These are phyloP conservation scores for Ceratoteleas bidentatus DNA, from an alignment of 1,140 invertebrate species.

Conservation along the genomic window DNA sequence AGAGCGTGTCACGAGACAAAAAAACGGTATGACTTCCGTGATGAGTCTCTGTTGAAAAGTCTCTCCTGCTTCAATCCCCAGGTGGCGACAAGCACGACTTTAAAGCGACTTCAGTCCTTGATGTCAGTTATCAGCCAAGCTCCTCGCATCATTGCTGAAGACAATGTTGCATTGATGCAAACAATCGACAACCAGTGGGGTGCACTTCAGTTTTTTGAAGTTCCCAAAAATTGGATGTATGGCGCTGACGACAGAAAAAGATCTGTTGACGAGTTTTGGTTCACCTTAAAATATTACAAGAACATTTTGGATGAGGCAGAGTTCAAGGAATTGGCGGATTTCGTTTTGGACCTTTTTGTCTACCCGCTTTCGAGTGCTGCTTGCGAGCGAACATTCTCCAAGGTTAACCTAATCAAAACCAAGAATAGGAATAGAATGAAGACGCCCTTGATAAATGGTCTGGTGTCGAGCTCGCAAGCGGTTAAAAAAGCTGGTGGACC, in stretches of 20 bases:
- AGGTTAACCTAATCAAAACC: neutral
- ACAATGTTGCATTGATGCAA: neutral
- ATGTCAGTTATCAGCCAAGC: neutral
- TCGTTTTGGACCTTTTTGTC: neutral
- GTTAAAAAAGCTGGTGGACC: neutral
- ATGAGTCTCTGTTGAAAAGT: neutral
- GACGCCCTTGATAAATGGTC: neutral
- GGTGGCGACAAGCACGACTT: neutral
- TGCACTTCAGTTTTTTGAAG: neutral
- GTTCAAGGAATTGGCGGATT: neutral
- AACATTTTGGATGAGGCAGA: neutral
- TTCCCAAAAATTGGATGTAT: neutral
- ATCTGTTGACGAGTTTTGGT: neutral
- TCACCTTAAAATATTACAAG: neutral
- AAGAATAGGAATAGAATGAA: neutral
- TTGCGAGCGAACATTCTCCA: neutral
- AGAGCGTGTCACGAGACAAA: neutral
- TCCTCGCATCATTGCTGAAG: neutral
- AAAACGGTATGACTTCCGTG: neutral
- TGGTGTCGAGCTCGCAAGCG: neutral
- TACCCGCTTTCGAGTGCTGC: neutral
- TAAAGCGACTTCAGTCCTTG: neutral
- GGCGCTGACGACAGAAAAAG: neutral
- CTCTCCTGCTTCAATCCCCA: neutral
- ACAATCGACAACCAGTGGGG: neutral